Evolutionary conservation across 2,888 invertebrate species (phyloP).

Genomic region (Osmoderma eremita): DNA sequence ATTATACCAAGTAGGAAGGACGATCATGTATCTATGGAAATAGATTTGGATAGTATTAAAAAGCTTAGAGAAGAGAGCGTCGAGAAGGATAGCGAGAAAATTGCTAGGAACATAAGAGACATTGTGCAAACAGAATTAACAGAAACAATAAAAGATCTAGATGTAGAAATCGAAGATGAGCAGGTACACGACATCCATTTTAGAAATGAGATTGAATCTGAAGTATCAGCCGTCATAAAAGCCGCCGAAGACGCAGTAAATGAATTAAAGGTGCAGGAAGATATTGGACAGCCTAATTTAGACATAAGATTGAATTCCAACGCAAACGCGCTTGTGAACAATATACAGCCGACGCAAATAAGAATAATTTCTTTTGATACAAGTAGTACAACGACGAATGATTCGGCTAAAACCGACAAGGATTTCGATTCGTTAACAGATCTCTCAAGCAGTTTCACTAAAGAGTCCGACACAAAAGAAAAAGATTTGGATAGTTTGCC

Average conservation of each 20-base stretch:
- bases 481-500: constrained; percentile 29
- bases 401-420: constrained; percentile 52
- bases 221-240: constrained; percentile 58
- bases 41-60: constrained; percentile 57
- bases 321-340: constrained; percentile 27
- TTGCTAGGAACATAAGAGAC: constrained; percentile 36
- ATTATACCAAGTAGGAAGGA: constrained; percentile 62
- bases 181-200: constrained; percentile 34
- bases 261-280: constrained; percentile 48
- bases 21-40: constrained; percentile 59
- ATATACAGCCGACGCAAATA: constrained; percentile 28
- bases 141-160: constrained; percentile 40
- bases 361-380: constrained; percentile 31
- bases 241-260: constrained; percentile 60
- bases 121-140: constrained; percentile 39
- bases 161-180: constrained; percentile 37
- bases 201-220: constrained; percentile 49
- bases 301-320: constrained; percentile 25
- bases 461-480: constrained; percentile 14
- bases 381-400: constrained; percentile 42
- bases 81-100: constrained; percentile 42
- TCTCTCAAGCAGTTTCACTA: constrained; percentile 19
- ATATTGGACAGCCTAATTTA: constrained; percentile 47
- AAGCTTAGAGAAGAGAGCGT: constrained; percentile 47
- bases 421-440: constrained; percentile 60